Base-by-base conservation (phyloP, 1,140 invertebrate genomes). In the Lucilia cuprina region DNA sequence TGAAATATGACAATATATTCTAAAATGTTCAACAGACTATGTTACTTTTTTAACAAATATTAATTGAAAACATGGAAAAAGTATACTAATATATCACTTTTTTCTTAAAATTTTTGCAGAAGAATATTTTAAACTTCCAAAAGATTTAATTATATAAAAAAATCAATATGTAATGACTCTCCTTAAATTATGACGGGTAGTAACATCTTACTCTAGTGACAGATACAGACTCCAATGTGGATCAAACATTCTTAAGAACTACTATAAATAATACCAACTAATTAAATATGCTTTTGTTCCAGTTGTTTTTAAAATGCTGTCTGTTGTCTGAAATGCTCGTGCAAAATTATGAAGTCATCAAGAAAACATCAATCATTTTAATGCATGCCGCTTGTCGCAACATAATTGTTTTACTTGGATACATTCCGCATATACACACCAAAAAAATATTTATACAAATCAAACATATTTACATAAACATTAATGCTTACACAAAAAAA, bases 281-380 rank as follows among this genome's bases (percentile, higher is more conserved):
- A 80, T 80, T 80, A 50, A 80, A 25, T 80, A 19, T 17, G 10
- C 17, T 2, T 49, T 35, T 34, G 13, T 13, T 75, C 25, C 74
- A 10, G 5, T 41, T 2, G 41, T 8, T 41, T 41, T 5, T 41
- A 0, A 5, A 7, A 7, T 41, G 5, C 41, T 7, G n/a, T 10
- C 2, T 41, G 0, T 41, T 41, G 41, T 41, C 41, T 41, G 7
- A 41, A 41, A 41, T 10, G 41, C 74, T 34, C 12, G 17, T 10
- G 17, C 2, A 35, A 50, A 21, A 80, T 25, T 49, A 78, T 80
- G 9, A 25, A 80, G 77, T 49, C 77, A 80, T 80, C 77, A 50
- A 80, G 41, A 80, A 80, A 49, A 49, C 77, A 80, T 80, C 77
- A 49, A 80, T 80, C 77, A 80, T 80, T 49, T 25, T 8, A 50